These are phyloP conservation scores for Trachelus iudaicus DNA, from an alignment of 2,888 invertebrate genomes.

Conservation along the genomic window DNA sequence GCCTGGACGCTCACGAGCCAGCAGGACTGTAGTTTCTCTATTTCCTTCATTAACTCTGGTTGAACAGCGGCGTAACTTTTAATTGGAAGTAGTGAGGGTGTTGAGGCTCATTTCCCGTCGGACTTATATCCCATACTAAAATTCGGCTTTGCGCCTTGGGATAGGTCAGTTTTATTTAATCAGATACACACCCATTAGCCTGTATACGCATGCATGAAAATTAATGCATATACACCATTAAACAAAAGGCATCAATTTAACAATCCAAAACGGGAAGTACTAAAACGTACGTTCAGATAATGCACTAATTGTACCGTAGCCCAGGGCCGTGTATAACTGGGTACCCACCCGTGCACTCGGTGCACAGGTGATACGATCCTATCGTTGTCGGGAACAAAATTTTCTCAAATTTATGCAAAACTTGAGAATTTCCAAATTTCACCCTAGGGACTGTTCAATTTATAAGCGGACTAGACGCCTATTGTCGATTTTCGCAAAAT, in stretches of 20 bases:
- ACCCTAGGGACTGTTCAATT: not conserved
- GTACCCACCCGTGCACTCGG: not conserved
- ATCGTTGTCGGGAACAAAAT: not conserved
- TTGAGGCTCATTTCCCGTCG: slow-evolving; percentile 61
- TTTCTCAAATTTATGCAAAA: not conserved
- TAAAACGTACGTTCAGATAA: not conserved
- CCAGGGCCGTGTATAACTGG: not conserved
- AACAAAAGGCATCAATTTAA: not conserved
- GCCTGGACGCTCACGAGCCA: slow-evolving; percentile 22
- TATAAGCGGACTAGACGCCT: not conserved
- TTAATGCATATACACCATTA: not conserved
- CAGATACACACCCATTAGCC: not conserved
- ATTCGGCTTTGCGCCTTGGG: slow-evolving; percentile 53
- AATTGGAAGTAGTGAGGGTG: slow-evolving; percentile 63
- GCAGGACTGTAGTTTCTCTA: slow-evolving; percentile 54
- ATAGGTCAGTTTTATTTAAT: slow-evolving; percentile 46
- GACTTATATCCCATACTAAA: slow-evolving; percentile 47
- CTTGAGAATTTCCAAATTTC: not conserved
- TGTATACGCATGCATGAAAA: not conserved
- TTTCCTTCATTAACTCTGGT: slow-evolving; percentile 63
- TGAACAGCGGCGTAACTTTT: slow-evolving; percentile 62
- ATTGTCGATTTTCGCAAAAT: not conserved
- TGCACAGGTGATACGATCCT: not conserved
- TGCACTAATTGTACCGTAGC: not conserved
- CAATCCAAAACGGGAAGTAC: not conserved